Evolutionary conservation across 2,888 invertebrate species (phyloP).

Genomic region (Eupithecia tripunctaria): DNA sequence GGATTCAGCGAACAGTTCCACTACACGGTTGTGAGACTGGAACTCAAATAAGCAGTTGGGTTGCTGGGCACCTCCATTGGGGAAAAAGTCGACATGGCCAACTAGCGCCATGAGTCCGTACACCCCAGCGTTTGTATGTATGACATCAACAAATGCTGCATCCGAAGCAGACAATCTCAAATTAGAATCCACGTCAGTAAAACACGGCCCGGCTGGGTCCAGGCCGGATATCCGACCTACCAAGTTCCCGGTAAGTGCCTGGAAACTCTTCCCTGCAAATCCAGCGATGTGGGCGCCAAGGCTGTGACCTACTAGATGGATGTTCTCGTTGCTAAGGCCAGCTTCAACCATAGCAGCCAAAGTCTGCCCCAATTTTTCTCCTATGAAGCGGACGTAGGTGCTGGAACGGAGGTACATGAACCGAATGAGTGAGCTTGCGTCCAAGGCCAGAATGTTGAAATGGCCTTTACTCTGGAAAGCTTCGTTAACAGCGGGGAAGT

Average conservation of each 20-base stretch:
- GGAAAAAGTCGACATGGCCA: constrained; percentile 73
- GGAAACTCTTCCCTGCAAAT: constrained; percentile 67
- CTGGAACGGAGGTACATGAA: constrained; percentile 72
- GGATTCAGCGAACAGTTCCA: constrained; percentile 49
- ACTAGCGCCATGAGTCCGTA: constrained; percentile 63
- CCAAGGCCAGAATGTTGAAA: constrained; percentile 69
- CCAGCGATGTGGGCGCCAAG: constrained; percentile 74
- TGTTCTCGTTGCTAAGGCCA: constrained; percentile 61
- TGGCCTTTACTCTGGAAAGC: constrained; percentile 54
- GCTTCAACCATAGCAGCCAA: constrained; percentile 62
- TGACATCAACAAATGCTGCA: constrained; percentile 69
- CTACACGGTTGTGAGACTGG: constrained; percentile 72
- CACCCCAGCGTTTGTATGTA: constrained; percentile 71
- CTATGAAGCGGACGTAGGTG: constrained; percentile 73
- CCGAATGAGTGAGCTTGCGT: constrained; percentile 71
- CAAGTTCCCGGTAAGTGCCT: constrained; percentile 54
- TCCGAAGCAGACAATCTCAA: constrained; percentile 60
- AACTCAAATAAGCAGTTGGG: constrained; percentile 68
- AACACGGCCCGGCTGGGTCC: constrained; percentile 80
- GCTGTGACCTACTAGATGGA: constrained; percentile 78
- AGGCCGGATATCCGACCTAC: constrained; percentile 69
- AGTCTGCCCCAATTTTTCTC: constrained; percentile 62
- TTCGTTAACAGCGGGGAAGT: constrained; percentile 56
- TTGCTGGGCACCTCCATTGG: constrained; percentile 70
- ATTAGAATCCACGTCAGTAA: constrained; percentile 58